Evolutionary conservation across 1,140 invertebrate genomes (phyloP).

Genomic region (Papilio machaon): DNA sequence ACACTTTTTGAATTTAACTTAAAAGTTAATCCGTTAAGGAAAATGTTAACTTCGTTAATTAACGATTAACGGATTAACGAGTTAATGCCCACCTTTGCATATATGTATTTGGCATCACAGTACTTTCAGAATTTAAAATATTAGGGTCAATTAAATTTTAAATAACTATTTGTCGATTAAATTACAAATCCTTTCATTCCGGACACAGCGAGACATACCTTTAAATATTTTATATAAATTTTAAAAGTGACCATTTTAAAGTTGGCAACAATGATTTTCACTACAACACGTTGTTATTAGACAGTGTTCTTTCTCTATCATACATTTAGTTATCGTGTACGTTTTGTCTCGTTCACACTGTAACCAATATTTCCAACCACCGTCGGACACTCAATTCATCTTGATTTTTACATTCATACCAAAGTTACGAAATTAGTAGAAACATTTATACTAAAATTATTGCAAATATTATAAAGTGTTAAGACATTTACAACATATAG

Average conservation of each 20-base stretch:
- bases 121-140: slow-evolving; percentile 59
- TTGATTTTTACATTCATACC: slow-evolving; percentile 1
- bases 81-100: no score
- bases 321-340: neutral
- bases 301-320: neutral
- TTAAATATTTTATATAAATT: neutral
- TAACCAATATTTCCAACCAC: neutral
- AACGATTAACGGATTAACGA: no score
- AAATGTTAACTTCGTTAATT: no score
- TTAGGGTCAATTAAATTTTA: slow-evolving; percentile 39
- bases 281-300: neutral
- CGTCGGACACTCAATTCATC: neutral
- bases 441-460: slow-evolving; percentile 11
- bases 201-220: neutral
- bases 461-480: neutral
- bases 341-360: neutral
- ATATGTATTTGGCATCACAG: slow-evolving; percentile 77
- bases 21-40: no score
- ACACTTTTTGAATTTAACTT: no score
- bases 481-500: slow-evolving; percentile 32
- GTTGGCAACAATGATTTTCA: slow-evolving; percentile 6
- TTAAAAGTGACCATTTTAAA: neutral
- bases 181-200: slow-evolving; percentile 17
- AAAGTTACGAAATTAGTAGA: neutral
- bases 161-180: slow-evolving; percentile 7